Conservation (phyloP, 2,888 invertebrate genomes). For the Protula sp. region DNA sequence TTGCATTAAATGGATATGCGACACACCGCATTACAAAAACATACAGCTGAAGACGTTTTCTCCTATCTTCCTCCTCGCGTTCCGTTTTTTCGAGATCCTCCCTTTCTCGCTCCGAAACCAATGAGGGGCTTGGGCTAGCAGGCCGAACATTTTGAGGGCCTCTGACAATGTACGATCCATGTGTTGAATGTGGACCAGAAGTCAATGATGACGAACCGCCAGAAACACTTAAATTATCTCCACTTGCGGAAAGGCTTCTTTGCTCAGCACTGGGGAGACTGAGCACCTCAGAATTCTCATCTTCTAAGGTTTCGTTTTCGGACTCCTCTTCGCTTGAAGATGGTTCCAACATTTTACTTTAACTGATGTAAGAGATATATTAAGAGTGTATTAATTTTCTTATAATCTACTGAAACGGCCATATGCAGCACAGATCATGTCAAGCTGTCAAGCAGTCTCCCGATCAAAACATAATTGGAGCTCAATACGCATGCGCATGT, state of each 20-base stretch:
- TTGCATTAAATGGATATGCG: slow-evolving; percentile 98
- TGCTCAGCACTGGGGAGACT: slow-evolving; percentile 49
- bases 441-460: too few relatives aligned
- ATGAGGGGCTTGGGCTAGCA: slow-evolving; percentile 85
- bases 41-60: slow-evolving; percentile 88
- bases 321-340: slow-evolving; percentile 94
- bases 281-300: slow-evolving; percentile 41
- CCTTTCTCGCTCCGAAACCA: slow-evolving; percentile 73
- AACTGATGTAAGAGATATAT: not conserved
- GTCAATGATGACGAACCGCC: slow-evolving; percentile 28
- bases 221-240: slow-evolving; percentile 47
- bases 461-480: slow-evolving; percentile 2
- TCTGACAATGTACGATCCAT: not conserved
- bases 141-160: slow-evolving; percentile 62
- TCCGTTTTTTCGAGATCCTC: slow-evolving; percentile 62
- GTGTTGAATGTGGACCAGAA: too few relatives aligned
- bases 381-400: too few relatives aligned
- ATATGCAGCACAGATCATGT: too few relatives aligned
- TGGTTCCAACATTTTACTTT: slow-evolving; percentile 76
- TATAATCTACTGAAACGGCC: too few relatives aligned
- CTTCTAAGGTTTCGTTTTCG: slow-evolving; percentile 73
- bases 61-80: slow-evolving; percentile 92
- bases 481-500: slow-evolving; percentile 7
- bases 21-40: slow-evolving; percentile 97
- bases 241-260: slow-evolving; percentile 50